Conservation (phyloP, 1,140 invertebrate genomes). For the Trichonephila clavipes region DNA sequence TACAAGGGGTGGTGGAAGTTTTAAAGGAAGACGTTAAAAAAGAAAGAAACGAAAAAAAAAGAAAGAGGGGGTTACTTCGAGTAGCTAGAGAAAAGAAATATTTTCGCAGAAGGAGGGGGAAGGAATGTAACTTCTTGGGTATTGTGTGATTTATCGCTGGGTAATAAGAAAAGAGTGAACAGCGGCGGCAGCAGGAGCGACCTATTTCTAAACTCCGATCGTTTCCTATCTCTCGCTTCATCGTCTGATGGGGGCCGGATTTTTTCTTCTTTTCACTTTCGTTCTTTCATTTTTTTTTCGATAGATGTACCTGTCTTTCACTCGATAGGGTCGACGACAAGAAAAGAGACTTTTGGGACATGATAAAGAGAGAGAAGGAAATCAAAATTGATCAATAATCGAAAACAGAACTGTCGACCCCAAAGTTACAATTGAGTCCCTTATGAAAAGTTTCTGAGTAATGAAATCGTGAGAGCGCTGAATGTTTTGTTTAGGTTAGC, state of each 20-base stretch:
- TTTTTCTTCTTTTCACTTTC: background rate
- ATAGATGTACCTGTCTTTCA: slow-evolving; percentile 28
- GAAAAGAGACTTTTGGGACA: background rate
- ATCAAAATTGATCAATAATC: slow-evolving; percentile 6
- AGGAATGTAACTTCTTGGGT: slow-evolving; percentile 12
- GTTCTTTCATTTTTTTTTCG: background rate
- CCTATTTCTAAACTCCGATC: slow-evolving; percentile 55
- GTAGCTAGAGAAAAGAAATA: background rate
- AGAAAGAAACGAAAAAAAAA: background rate
- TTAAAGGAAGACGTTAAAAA: slow-evolving; percentile 1
- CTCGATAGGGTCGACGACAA: slow-evolving; percentile 10
- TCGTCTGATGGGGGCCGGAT: background rate
- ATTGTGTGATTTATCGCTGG: slow-evolving; percentile 45
- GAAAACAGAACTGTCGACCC: background rate
- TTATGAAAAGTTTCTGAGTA: no score
- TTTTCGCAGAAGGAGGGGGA: background rate
- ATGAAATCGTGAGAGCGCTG: no score
- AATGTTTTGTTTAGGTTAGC: no score
- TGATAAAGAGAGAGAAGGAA: background rate
- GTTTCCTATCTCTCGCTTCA: background rate
- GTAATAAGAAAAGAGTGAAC: slow-evolving; percentile 47
- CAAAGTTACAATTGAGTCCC: no score
- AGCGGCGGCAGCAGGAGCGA: background rate
- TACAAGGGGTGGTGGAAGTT: background rate
- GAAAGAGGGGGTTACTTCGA: background rate